Evolutionary conservation across 2,797 vertebrate species (phyloP), one percentile per base, ranked within the genome.

Genomic region (Gobio occitaniae): DNA sequence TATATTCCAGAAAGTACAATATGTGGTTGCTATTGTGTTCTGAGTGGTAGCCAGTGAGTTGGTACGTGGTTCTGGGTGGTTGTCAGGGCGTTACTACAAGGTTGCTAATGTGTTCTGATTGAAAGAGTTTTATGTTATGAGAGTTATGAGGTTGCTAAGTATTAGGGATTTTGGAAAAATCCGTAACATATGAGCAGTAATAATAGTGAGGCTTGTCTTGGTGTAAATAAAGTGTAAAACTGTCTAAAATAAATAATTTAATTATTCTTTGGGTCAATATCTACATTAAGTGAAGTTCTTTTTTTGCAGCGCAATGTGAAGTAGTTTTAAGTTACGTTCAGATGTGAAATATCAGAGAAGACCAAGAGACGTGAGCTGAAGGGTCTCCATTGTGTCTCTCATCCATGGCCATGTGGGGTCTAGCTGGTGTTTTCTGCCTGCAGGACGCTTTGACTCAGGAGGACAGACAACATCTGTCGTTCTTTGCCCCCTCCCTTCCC

Each of bases 401-500:
- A 82, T 87, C 79, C 80, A 56, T 4, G 69, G 79, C 88, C 91
- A 93, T 92, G 93, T 93, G 94, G 91, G 91, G 90, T 88, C 89
- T 91, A 88, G 90, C 92, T 90, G 93, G 84, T 92, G 78, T 91
- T 36, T 90, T 91, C 91, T 93, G 92, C 93, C 94, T 94, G 92
- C 90, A 93, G 93, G 94, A 94, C 93, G 93, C 94, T 95, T 94
- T 93, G 94, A 89, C 94, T 92, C 93, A 89, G 80, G 80, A 89
- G 86, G 88, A 88, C 86, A 88, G 86, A 91, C 93, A 95, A 95
- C 95, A 95, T 96, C 95, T 96, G 95, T 95, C 94, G 90, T 93
- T 91, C 90, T 90, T 91, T 87, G 92, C 92, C 86, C 89, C 87
- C 91, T 91, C 89, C 91, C 94, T 83, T 79, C 54, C 91, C 92